Percentiles rank a stretch among this genome's conserved stretches.
Conservation (phyloP, 2,888 invertebrate genomes). For the Camponotus fellah region DNA sequence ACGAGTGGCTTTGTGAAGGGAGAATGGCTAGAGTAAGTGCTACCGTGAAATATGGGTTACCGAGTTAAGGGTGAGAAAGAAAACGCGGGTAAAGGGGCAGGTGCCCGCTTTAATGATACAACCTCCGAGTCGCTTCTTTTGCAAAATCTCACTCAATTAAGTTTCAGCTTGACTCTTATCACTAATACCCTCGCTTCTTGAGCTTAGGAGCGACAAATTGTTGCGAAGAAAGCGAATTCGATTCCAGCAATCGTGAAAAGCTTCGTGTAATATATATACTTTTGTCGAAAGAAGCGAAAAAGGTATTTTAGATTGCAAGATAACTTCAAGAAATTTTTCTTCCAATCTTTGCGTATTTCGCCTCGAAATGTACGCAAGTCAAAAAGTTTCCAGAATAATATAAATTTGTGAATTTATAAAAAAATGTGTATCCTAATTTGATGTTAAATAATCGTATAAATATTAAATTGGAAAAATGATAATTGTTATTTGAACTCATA, state of each 20-base stretch:
- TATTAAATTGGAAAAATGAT: background rate
- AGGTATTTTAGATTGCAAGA: constrained; percentile 18
- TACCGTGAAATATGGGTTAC: constrained; percentile 85
- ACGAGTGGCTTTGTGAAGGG: constrained; percentile 83
- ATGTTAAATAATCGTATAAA: background rate
- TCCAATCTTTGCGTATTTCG: constrained; percentile 11
- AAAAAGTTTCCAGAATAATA: background rate
- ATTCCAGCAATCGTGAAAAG: constrained; percentile 55
- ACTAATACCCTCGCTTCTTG: background rate
- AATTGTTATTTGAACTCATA: background rate
- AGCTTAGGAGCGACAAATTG: constrained; percentile 51
- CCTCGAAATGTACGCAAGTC: background rate
- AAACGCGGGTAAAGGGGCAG: constrained; percentile 47
- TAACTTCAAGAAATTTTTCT: background rate
- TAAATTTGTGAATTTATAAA: background rate
- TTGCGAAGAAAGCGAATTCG: constrained; percentile 44
- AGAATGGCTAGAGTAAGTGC: constrained; percentile 83
- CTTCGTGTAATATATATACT: constrained; percentile 4
- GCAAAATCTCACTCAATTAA: constrained; percentile 76
- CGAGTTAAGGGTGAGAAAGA: constrained; percentile 80
- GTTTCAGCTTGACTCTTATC: constrained; percentile 64
- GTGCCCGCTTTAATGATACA: constrained; percentile 82
- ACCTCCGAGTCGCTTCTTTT: constrained; percentile 76
- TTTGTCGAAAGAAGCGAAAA: background rate
- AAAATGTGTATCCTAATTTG: background rate